Evolutionary conservation across 2,888 invertebrate species (phyloP), one percentile per base, ranked within the genome.

Genomic region (Colostygia pectinataria): DNA sequence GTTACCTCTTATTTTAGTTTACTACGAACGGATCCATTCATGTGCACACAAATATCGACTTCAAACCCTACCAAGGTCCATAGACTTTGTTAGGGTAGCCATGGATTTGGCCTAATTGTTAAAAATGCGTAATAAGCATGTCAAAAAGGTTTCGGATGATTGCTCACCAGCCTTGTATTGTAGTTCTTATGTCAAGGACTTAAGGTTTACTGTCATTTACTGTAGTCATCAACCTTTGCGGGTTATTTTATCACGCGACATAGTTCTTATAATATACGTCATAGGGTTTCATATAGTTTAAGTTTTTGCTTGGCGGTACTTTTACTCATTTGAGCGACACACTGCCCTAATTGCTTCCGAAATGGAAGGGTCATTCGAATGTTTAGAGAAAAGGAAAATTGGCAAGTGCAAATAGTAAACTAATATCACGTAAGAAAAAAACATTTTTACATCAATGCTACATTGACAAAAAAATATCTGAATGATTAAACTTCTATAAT

Each of bases 31-130:
- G n/a, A n/a, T n/a, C n/a, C n/a, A n/a, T n/a, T n/a, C n/a, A 18
- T 18, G 2, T 18, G 18, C 20, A 20, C 4, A 20, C 5, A 23
- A n/a, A 14, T 49, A 13, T 13, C 13, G 5, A 8, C 28, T 34
- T 10, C n/a, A 23, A 36, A 29, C n/a, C 8, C 15, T 20, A 32
- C 10, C 24, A 37, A 53, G 54, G 48, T 53, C 39, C 45, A 60
- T 53, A 56, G 50, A 41, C 53, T 55, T 53, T 47, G 55, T 53
- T 54, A 61, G 57, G 56, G 55, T 53, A 60, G 31, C 42, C 36
- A 55, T 52, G 48, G 46, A 60, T 61, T 62, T 72, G 75, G 66
- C 75, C 77, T 70, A 70, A 54, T 61, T 77, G 71, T 72, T 67
- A 71, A 75, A 71, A 71, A 70, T 60, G 59, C 63, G 61, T 74